Evolutionary conservation across 2,888 invertebrate species (phyloP), one percentile per base, ranked within the genome.

Genomic region (Drosophila helvetica): DNA sequence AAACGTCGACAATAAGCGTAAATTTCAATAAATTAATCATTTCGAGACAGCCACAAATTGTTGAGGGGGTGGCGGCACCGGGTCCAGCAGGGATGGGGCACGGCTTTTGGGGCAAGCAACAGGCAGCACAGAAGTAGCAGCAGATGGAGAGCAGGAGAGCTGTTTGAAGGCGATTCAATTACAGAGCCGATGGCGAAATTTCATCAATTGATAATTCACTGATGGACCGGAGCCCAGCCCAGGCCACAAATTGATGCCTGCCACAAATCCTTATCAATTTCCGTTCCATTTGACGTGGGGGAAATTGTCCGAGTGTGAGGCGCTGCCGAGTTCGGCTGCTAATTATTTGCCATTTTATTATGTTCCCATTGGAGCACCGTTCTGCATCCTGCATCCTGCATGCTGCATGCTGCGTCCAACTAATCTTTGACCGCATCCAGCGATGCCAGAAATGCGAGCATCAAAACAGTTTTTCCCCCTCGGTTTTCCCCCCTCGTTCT

Each of bases 11-110:
- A 83, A 83, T 88, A 86, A 83, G 83, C 88, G 74, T 68, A 86
- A 86, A 82, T 83, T 88, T 88, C 78, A 83, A 83, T 83, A 83
- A 83, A 83, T 83, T 83, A 83, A 88, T 83, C 88, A 83, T 83
- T 75, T 68, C 65, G 69, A 67, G 80, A 81, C 79, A 42, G 60
- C 51, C 69, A 43, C 62, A 71, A 70, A 43, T 30, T 17, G 27
- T 15, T 18, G 50, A 5, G 59, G 38, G 47, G 47, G 42, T 3
- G 43, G n/a, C 63, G 59, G 61, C 68, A 71, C 77, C 73, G 79
- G 77, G 73, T 83, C 77, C 72, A 78, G 84, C 76, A 62, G 38
- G 66, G 54, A 50, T 43, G 52, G 33, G 61, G 52, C 57, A 25
- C 7, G 62, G 42, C 55, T 25, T 46, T 55, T 60, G 18, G n/a